Conservation (phyloP, 2,888 invertebrate species). For the Cremastinae sp. region DNA sequence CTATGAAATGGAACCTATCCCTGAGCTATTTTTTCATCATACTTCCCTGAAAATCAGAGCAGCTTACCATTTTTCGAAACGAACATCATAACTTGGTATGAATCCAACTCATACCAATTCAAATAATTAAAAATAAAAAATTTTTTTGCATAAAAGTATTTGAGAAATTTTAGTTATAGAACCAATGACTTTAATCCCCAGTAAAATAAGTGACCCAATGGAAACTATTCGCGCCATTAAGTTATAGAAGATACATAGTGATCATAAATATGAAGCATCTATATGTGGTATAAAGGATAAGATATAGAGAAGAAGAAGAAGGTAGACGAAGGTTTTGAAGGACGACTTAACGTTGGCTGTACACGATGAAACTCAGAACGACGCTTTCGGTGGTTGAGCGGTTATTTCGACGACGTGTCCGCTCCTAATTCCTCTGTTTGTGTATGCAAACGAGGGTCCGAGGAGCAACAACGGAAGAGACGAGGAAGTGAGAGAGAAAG, state of each 20-base stretch:
- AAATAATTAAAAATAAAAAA: no score
- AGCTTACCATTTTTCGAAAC: no score
- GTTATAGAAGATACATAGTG: not conserved
- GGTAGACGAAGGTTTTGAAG: slow-evolving; percentile 22
- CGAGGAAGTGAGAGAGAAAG: no score
- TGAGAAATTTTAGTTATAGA: no score
- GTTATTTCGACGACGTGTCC: slow-evolving; percentile 66
- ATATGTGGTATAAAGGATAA: not conserved
- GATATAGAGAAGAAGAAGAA: slow-evolving; percentile 2
- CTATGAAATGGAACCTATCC: no score
- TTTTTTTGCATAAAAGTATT: no score
- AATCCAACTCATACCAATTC: no score
- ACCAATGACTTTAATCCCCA: no score
- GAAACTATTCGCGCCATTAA: not conserved
- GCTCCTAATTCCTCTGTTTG: slow-evolving; percentile 74
- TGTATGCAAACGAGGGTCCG: slow-evolving; percentile 75
- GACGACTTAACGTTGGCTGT: slow-evolving; percentile 14
- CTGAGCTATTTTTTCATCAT: no score
- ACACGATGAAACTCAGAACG: slow-evolving; percentile 48
- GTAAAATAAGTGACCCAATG: no score
- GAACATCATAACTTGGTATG: no score
- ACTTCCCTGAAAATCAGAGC: no score
- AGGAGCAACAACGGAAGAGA: slow-evolving; percentile 44
- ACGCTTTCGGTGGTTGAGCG: slow-evolving; percentile 46
- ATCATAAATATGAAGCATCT: not conserved